phyloP scores from a whole-genome alignment of 2,113 vertebrate species.

The Pungitius pungitius region DNA sequence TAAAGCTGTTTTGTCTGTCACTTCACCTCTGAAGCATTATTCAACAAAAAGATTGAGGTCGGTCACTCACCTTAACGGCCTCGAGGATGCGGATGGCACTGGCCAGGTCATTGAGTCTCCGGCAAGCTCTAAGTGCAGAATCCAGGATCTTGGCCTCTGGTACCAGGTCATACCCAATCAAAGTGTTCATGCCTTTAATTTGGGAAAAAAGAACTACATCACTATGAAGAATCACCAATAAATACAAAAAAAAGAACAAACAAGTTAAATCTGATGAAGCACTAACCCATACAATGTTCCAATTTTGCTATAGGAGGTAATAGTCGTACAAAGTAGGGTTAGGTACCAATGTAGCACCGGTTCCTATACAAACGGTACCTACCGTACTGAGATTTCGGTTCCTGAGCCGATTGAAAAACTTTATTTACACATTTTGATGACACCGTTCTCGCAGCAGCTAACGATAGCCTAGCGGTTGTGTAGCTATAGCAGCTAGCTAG shows the following conservation, averaged over 20 bases:
- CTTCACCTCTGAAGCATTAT: not conserved
- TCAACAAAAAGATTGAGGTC: not conserved
- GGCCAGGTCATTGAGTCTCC: slow-evolving; percentile 93
- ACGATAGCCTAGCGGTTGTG: too few relatives aligned
- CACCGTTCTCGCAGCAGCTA: too few relatives aligned
- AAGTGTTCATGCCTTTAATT: slow-evolving; percentile 90
- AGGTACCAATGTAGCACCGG: too few relatives aligned
- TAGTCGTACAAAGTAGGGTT: too few relatives aligned
- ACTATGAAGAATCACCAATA: not conserved
- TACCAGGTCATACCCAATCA: slow-evolving; percentile 94
- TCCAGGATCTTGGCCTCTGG: slow-evolving; percentile 97
- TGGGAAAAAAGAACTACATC: not conserved
- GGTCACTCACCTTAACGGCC: slow-evolving; percentile 88
- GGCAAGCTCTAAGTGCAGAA: slow-evolving; percentile 92
- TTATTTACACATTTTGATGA: too few relatives aligned
- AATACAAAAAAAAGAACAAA: not conserved
- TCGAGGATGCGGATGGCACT: slow-evolving; percentile 97
- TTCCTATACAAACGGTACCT: too few relatives aligned
- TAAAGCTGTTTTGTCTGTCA: not conserved
- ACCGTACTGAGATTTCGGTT: too few relatives aligned
- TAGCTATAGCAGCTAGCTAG: too few relatives aligned
- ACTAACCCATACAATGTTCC: too few relatives aligned
- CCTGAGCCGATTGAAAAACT: too few relatives aligned
- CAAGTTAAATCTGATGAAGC: not conserved
- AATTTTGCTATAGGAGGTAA: not conserved